Base-by-base conservation (phyloP, 2,113 vertebrate genomes). In the Mesoclemmys tuberculata region DNA sequence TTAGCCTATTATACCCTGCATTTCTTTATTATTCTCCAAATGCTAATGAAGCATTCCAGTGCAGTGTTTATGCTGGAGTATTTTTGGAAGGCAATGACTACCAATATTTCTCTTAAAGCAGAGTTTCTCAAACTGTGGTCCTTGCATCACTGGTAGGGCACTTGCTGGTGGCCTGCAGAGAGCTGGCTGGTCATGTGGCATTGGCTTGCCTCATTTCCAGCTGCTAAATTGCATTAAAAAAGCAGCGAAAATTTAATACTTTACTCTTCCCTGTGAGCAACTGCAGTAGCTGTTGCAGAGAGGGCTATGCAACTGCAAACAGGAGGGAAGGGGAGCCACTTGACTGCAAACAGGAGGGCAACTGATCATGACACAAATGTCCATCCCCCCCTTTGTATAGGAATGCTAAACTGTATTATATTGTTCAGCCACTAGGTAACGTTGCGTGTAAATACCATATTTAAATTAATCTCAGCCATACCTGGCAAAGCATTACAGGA, bases 11-110 rank as follows among this genome's bases (percentile, higher is more conserved):
- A 98, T 96, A 94, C 95, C 88, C 93, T 90, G 91, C 85, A 91
- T 96, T 97, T 91, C 93, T 82, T 97, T 90, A 93, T 96, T 97
- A 93, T 98, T 98, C 94, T 97, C 97, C 94, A 97, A 98, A 98
- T 93, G 90, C 91, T 97, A 98, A 97, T 80, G n/a, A 97, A 98
- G 97, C 81, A 85, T 98, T 98, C 96, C 96, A 93, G 85, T 93
- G 55, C 46, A 83, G 68, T 96, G 96, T 96, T 98, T 97, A 96
- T 93, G 94, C 96, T 97, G 94, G 88, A 97, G 93, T 89, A 95
- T 92, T 97, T 97, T 95, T 93, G 91, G 95, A 89, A 95, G 91
- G 78, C 83, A 93, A 94, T 80, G 90, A 83, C 61, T 96, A 97
- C 85, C 94, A 96, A 91, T 92, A 49, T 96, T 98, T 97, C 93